Evolutionary conservation across 2,888 invertebrate species (phyloP).

Genomic region (Caenorhabditis sp.): DNA sequence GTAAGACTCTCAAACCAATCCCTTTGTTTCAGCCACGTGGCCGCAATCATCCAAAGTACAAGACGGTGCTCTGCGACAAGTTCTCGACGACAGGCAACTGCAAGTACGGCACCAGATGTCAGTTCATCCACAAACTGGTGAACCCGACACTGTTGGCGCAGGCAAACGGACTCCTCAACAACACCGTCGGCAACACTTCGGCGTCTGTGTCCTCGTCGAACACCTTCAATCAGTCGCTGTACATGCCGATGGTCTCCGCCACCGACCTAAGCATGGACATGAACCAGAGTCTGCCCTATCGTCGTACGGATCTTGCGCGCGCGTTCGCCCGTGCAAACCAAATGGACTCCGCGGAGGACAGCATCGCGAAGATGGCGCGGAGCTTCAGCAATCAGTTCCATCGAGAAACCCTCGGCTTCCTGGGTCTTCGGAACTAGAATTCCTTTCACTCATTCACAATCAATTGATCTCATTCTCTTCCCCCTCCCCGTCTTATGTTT

Average conservation of each 20-base stretch:
- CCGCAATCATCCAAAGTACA: conserved; percentile 76
- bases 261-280: conserved; percentile 46
- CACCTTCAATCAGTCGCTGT: conserved; percentile 43
- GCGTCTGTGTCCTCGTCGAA: background rate
- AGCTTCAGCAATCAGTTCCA: conserved; percentile 29
- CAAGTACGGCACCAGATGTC: conserved; percentile 70
- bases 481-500: conserved; percentile 6
- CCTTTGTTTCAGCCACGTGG: conserved; percentile 71
- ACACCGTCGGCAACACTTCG: background rate
- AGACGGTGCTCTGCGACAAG: conserved; percentile 76
- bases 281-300: conserved; percentile 54
- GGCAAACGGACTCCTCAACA: conserved; percentile 38
- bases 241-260: conserved; percentile 19
- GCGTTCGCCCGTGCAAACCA: conserved; percentile 51
- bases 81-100: conserved; percentile 71
- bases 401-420: background rate
- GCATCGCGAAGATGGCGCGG: conserved; percentile 13
- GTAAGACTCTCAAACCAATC: background rate
- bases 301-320: conserved; percentile 43
- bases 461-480: conserved; percentile 6
- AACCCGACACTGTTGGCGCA: conserved; percentile 29
- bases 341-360: conserved; percentile 10
- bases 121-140: conserved; percentile 71
- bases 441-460: background rate
- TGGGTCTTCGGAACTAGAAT: conserved; percentile 15